Conservation (phyloP, 2,888 invertebrate genomes). For the Pyralis farinalis region DNA sequence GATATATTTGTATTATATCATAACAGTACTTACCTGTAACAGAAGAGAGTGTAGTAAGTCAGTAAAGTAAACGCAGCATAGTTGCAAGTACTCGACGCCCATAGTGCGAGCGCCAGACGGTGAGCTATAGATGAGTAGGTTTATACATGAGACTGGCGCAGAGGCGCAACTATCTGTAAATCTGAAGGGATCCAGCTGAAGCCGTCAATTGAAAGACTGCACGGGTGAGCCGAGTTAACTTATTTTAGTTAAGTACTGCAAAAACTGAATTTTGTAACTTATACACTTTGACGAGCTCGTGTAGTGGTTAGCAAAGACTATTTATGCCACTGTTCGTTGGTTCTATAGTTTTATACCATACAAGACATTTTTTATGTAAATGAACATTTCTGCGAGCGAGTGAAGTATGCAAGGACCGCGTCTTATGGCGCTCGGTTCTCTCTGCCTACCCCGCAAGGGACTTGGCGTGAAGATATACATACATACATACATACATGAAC, state of each 20-base stretch:
- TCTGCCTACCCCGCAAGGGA: too few species aligned
- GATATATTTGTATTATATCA: too few species aligned
- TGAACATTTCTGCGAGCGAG: too few species aligned
- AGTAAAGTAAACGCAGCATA: slow-evolving; percentile 31
- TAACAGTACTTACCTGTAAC: too few species aligned
- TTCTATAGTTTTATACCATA: too few species aligned
- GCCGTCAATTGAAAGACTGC: slow-evolving; percentile 20
- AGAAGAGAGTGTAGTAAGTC: too few species aligned
- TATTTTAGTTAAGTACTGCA: background rate
- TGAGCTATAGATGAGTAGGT: background rate
- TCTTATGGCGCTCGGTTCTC: too few species aligned
- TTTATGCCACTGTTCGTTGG: background rate
- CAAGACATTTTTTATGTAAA: too few species aligned
- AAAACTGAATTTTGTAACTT: background rate
- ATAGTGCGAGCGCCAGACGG: slow-evolving; percentile 48
- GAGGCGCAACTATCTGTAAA: slow-evolving; percentile 29
- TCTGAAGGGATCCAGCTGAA: slow-evolving; percentile 46
- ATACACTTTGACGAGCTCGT: slow-evolving; percentile 5
- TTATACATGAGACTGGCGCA: slow-evolving; percentile 5
- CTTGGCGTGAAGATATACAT: too few species aligned
- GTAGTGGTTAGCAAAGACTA: background rate
- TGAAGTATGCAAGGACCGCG: too few species aligned
- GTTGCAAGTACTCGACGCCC: slow-evolving; percentile 46
- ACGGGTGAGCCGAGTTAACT: slow-evolving; percentile 3
- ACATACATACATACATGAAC: too few species aligned